Evolutionary conservation across 1,140 invertebrate genomes (phyloP), one percentile per base, ranked within the genome.

Genomic region (Diachasma alloeum): DNA sequence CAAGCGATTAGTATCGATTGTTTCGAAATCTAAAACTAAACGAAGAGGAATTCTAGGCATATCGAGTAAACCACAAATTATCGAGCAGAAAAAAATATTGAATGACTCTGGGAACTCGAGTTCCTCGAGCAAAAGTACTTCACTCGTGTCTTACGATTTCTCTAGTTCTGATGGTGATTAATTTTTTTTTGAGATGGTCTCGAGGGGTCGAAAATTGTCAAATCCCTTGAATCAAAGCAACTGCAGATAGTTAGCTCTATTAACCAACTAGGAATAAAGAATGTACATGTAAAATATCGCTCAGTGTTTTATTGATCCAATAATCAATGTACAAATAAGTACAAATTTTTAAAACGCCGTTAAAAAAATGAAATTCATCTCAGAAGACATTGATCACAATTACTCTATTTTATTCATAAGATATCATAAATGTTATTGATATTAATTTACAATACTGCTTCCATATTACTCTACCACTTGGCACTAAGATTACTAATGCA

Each of bases 81-180:
- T 66, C 70, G 24, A 75, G 74, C 0, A 79, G 72, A 80, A 37
- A n/a, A 56, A 22, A 59, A 8, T 42, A 13, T 26, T 31, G 59
- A 26, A 26, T 19, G 75, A 17, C 15, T 31, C 59, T 31, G 59
- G 11, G 17, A 26, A 22, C 59, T 63, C 59, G 22, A 31, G 59
- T 13, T 17, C 19, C 5, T 31, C 24, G 24, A 63, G 24, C 24
- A 26, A 26, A 24, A 63, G 11, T 63, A 71, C 72, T 11, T 84
- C 87, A n/a, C 78, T 90, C 24, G 89, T 89, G 10, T 87, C 83
- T 77, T 89, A 90, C 24, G 87, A 86, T 75, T 85, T 80, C 76
- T 87, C 87, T 26, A 88, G 86, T 76, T 87, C 87, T 4, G 88
- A 89, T 66, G 88, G 81, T 75, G 86, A 89, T 77, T 78, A 76